Percentiles rank a stretch among this genome's conserved stretches.
Evolutionary conservation across 1,140 invertebrate species (phyloP).

Genomic region (Dreissena polymorpha): DNA sequence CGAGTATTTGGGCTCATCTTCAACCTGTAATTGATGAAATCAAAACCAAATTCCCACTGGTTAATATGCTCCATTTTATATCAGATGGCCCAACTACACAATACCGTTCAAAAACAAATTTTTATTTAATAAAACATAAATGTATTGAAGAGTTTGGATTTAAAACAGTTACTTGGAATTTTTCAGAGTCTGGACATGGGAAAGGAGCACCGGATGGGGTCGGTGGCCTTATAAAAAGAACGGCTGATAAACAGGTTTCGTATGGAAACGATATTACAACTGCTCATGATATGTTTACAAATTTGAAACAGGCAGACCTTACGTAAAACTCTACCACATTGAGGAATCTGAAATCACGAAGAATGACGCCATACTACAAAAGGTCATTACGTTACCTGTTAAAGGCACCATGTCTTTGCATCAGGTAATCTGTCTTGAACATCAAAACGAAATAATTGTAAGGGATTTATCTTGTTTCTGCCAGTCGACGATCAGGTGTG

Average conservation of each 20-base stretch:
- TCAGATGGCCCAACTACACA: too few relatives aligned
- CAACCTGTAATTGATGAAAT: constrained; percentile 54
- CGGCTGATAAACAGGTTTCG: constrained; percentile 1
- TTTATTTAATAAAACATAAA: too few relatives aligned
- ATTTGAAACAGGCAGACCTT: background rate
- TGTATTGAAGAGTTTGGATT: constrained; percentile 9
- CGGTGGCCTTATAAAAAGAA: background rate
- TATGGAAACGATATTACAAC: background rate
- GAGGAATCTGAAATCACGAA: too few relatives aligned
- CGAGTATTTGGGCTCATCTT: constrained; percentile 60
- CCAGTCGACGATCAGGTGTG: too few relatives aligned
- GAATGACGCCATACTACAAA: background rate
- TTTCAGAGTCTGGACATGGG: background rate
- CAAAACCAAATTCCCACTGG: too few relatives aligned
- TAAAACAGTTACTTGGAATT: constrained; percentile 10
- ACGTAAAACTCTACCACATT: constrained; percentile 14
- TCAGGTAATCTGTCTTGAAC: background rate
- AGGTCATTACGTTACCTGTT: background rate
- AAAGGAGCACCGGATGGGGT: constrained; percentile 5
- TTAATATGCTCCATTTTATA: too few relatives aligned
- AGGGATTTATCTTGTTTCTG: too few relatives aligned
- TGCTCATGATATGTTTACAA: background rate
- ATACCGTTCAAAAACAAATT: too few relatives aligned
- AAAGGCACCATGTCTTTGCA: constrained; percentile 10
- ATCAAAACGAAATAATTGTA: too few relatives aligned